phyloP scores from a whole-genome alignment of 1,140 invertebrate species.

The Drosophila nebulosa region DNA sequence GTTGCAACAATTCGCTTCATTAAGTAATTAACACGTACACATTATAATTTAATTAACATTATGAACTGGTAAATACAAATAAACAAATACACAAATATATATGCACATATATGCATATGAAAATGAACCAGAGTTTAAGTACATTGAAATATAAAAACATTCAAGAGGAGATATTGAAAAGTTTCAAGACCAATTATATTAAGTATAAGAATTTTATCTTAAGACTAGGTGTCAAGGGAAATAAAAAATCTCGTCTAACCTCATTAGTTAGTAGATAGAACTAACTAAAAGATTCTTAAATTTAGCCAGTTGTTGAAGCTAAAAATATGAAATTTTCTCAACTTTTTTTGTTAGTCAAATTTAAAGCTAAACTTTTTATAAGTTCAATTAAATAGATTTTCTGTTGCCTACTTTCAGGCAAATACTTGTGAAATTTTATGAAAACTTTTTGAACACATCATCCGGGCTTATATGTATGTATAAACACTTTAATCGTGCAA shows the following conservation, averaged over 20 bases:
- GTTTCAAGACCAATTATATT: neutral
- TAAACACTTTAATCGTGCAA: neutral
- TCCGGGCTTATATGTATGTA: neutral
- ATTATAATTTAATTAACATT: slow-evolving; percentile 67
- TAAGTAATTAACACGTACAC: slow-evolving; percentile 65
- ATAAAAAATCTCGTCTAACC: too few relatives aligned
- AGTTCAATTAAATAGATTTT: neutral
- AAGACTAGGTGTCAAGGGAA: too few relatives aligned
- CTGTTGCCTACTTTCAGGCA: neutral
- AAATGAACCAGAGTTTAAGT: neutral
- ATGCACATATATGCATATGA: neutral
- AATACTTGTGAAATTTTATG: neutral
- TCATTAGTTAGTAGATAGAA: too few relatives aligned
- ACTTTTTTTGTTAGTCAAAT: too few relatives aligned
- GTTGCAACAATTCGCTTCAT: slow-evolving; percentile 63
- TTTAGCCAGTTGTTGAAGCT: too few relatives aligned
- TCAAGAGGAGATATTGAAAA: neutral
- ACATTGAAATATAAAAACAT: neutral
- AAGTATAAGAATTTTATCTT: too few relatives aligned
- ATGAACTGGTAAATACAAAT: slow-evolving; percentile 32
- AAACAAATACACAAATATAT: neutral
- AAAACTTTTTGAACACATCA: neutral
- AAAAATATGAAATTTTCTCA: too few relatives aligned
- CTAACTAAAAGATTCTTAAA: too few relatives aligned
- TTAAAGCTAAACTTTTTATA: too few relatives aligned